Base-by-base conservation (phyloP, 1,140 invertebrate genomes). In the Vollenhovia emeryi region DNA sequence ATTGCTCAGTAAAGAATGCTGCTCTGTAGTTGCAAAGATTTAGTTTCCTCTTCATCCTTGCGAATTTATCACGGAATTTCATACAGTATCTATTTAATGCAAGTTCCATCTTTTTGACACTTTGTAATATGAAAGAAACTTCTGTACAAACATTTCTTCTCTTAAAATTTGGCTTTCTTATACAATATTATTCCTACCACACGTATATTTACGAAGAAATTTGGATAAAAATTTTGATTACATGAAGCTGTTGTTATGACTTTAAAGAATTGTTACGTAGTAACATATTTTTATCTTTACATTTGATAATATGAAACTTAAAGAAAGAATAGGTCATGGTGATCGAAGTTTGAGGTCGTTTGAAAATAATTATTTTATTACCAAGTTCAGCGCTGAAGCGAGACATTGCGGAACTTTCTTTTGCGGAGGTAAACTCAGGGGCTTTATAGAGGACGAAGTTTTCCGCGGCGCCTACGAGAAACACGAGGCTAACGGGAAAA, bases 321-420 rank as follows among this genome's bases (percentile, higher is more conserved):
- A 79, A 64, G 50, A 55, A 24, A 82, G 78, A 82, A 73, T 82
- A 57, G 78, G 66, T 82, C 78, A 55, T 21, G 83, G 59, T 36
- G 75, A 62, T 85, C 74, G 45, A 80, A 80, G 57, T 84, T 76
- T 60, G 69, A 59, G 66, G 45, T 43, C 68, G 59, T 80, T 24
- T 40, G 64, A 80, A 86, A 89, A 87, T 89, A 79, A 85, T 87
- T 89, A 83, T 87, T 90, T 89, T 74, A 86, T 87, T 71, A 66
- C 71, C 50, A 91, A 87, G 74, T 90, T 88, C 33, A 30, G 21
- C 75, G 64, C 11, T 48, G 60, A 66, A 80, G 33, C 79, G 55
- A 83, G 60, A 59, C 73, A 74, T 45, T 57, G 36, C 7, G 48
- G 55, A 84, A 84, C 27, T 73, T 57, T 85, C 76, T 86, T 87